Conservation (phyloP, 2,113 vertebrate species). For the Rousettus leschenaultii region DNA sequence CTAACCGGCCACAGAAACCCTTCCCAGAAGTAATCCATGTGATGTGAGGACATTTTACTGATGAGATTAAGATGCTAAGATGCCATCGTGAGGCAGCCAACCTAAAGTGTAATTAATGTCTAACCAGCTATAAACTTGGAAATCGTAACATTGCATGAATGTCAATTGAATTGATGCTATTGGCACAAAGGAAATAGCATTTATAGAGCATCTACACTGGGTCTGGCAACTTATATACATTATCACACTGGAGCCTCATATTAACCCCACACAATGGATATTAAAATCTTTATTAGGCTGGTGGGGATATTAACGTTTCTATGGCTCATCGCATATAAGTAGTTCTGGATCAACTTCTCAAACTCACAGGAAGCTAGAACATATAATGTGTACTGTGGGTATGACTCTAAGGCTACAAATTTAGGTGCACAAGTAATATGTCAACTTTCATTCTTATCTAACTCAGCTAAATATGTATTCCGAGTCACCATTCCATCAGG, state of each 20-base stretch:
- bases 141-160: neutral
- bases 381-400: neutral
- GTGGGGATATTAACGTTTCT: neutral
- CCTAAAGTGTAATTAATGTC: constrained; percentile 46
- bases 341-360: neutral
- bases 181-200: neutral
- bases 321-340: neutral
- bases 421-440: neutral
- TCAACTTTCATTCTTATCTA: neutral
- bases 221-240: neutral
- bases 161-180: neutral
- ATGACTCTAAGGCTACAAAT: neutral
- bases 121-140: neutral
- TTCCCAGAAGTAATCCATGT: constrained; percentile 73
- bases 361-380: neutral
- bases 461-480: neutral
- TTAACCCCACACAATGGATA: neutral
- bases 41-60: constrained; percentile 62
- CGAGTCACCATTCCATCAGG: neutral
- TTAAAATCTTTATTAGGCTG: neutral
- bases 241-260: neutral
- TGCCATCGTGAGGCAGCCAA: constrained; percentile 21
- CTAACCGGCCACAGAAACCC: constrained; percentile 51
- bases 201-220: neutral
- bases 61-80: constrained; percentile 67